Evolutionary conservation across 2,888 invertebrate genomes (phyloP), one percentile per base, ranked within the genome.

Genomic region (Callinectes sapidus): DNA sequence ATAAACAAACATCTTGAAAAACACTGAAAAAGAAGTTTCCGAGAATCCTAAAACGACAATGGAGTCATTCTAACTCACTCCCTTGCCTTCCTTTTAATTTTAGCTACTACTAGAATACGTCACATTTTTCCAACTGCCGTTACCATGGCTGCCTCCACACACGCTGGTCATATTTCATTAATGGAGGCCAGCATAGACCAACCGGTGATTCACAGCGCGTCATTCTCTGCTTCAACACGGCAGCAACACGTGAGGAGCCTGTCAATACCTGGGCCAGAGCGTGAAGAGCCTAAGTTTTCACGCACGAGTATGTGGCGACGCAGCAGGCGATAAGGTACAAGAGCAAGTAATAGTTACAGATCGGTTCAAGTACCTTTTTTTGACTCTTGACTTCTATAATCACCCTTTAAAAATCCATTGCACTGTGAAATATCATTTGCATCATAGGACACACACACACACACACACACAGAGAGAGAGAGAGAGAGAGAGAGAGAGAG

Each of bases 401-500:
- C 48, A 10, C 10, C 8, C 48, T 10, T 48, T 48, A 10, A 48
- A 48, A 8, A 6, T 10, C 10, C 48, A 48, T 8, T 8, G 8
- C 0, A 48, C 8, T 8, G 48, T 48, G 48, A 48, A 48, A 48
- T 48, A 48, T 8, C 10, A 48, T 48, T 6, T 48, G 48, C 48
- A 48, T 48, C 48, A 48, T 48, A 48, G 48, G 48, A 48, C 10
- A 48, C 48, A 48, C 48, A 48, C 39, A 39, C 39, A 39, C 39
- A 23, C 13, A 61, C 13, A 61, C 23, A 61, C 23, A 61, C 23
- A 61, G 61, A 55, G 55, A 48, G 88, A 88, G 88, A 55, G 48
- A 61, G 89, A 55, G 35, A 89, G 18, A 55, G 66, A 18, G 89
- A 66, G 89, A 28, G 55, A 55, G 89, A 66, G 89, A 54, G 87